Evolutionary conservation across 2,888 invertebrate genomes (phyloP).

Genomic region (Melieria crassipennis): DNA sequence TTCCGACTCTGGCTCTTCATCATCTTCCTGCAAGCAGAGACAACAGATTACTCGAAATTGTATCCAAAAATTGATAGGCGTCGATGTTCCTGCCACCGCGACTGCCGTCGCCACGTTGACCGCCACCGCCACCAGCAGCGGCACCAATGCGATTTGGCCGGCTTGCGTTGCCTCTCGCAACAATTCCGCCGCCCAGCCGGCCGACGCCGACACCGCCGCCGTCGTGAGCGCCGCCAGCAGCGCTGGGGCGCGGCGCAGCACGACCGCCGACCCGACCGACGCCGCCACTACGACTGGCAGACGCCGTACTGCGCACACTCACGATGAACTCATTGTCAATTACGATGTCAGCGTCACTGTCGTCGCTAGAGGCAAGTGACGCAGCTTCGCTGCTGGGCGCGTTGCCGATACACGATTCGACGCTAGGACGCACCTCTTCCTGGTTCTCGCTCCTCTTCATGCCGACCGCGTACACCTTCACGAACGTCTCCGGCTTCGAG

Average conservation of each 20-base stretch:
- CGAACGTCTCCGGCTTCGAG: conserved; percentile 87
- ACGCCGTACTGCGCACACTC: conserved; percentile 41
- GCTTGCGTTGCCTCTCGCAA: conserved; percentile 18
- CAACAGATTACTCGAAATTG: conserved; percentile 50
- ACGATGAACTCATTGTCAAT: conserved; percentile 40
- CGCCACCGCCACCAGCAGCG: conserved; percentile 39
- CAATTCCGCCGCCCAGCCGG: conserved; percentile 19
- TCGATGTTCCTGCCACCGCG: conserved; percentile 36
- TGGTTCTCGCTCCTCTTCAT: conserved; percentile 87
- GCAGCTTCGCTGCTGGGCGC: conserved; percentile 34
- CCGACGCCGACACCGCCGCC: conserved; percentile 35
- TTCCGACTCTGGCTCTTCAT: conserved; percentile 71
- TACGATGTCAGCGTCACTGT: conserved; percentile 18
- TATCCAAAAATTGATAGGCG: conserved; percentile 41
- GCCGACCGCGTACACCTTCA: conserved; percentile 93
- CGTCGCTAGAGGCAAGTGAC: conserved; percentile 37
- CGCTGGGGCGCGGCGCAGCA: conserved; percentile 49
- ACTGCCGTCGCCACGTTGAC: conserved; percentile 30
- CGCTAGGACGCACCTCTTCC: conserved; percentile 73
- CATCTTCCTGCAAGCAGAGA: conserved; percentile 69
- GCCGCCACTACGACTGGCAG: conserved; percentile 49
- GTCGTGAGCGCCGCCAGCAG: conserved; percentile 45
- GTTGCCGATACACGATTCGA: conserved; percentile 28
- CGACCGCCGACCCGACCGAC: conserved; percentile 40
- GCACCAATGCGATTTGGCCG: conserved; percentile 20